A percentile compares a stretch with the other conserved stretches of the same genome.
Evolutionary conservation across 2,113 vertebrate species (phyloP).

Genomic region (Oncorhynchus gorbuscha): DNA sequence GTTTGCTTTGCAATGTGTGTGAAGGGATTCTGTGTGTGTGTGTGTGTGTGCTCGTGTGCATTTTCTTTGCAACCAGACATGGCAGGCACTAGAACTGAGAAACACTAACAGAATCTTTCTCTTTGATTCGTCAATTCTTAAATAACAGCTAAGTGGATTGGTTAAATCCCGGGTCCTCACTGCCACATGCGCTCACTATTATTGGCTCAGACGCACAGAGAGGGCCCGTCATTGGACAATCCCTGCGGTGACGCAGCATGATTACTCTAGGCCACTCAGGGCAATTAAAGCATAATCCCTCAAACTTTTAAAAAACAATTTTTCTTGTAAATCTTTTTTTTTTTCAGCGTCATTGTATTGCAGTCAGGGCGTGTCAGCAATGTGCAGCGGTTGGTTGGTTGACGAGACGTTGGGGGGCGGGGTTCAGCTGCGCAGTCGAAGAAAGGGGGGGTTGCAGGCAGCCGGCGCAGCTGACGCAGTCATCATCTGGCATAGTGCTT

Average conservation of each 20-base stretch:
- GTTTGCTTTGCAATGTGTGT: neutral
- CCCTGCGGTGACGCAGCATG: conserved; percentile 5
- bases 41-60: conserved; percentile 33
- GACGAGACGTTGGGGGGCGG: neutral
- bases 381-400: conserved; percentile 2
- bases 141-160: conserved; percentile 27
- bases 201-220: conserved; percentile 15
- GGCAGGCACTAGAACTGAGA: conserved; percentile 73
- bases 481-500: conserved; percentile 94
- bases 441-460: conserved; percentile 36
- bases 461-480: conserved; percentile 45
- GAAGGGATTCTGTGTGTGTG: neutral
- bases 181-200: conserved; percentile 7
- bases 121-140: conserved; percentile 35
- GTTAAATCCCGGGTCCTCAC: neutral
- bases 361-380: conserved; percentile 13
- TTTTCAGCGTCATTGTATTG: conserved; percentile 51
- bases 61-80: conserved; percentile 66
- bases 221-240: neutral
- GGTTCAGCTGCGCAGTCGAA: conserved; percentile 44
- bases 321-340: neutral
- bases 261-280: neutral
- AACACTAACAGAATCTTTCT: conserved; percentile 64
- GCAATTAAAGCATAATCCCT: conserved; percentile 41
- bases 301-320: neutral